Evolutionary conservation across 2,113 vertebrate species (phyloP), one percentile per base, ranked within the genome.

Genomic region (Formicarius rufipectus): DNA sequence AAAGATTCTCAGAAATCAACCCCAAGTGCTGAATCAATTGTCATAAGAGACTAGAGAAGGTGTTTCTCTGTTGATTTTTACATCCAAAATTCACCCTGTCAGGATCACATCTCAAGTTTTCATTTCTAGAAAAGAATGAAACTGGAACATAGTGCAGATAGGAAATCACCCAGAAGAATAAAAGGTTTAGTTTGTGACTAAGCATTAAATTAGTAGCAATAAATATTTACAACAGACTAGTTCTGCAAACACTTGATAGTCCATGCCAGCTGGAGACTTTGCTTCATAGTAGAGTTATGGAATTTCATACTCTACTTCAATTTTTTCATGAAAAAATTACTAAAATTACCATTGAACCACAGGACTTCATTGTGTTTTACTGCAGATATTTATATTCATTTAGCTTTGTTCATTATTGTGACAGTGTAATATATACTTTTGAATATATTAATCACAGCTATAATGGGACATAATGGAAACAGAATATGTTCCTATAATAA

Each of bases 381-480:
- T 87, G 66, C 25, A 80, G 74, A 84, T 88, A 92, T 92, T 95
- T 93, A 74, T 84, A 95, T 93, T 92, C 45, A 1, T 95, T 84
- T 85, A 77, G 77, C 21, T 89, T 71, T 71, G 60, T 87, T 96
- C 80, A 74, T 95, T 93, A 83, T 77, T 85, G 63, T 93, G 74
- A 60, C 81, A 94, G 8, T 59, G 63, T 78, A 89, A 95, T 69
- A 49, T 94, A 92, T 79, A 91, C 81, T 92, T 96, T 62, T 95
- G 88, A 75, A 87, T 89, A 47, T 86, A 94, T 93, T 95, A 89
- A 96, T 94, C 84, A 85, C 35, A 93, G 37, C 35, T 91, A 84
- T 94, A 92, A 95, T 74, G 16, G 77, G 68, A 94, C 79, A 89
- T 78, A 92, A 95, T 90, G 44, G 82, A 96, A 96, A 84, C 31